Percentiles rank a stretch among this genome's conserved stretches.
These are phyloP conservation scores for Leptinotarsa texana DNA, from an alignment of 1,140 invertebrate species.

Conservation along the genomic window DNA sequence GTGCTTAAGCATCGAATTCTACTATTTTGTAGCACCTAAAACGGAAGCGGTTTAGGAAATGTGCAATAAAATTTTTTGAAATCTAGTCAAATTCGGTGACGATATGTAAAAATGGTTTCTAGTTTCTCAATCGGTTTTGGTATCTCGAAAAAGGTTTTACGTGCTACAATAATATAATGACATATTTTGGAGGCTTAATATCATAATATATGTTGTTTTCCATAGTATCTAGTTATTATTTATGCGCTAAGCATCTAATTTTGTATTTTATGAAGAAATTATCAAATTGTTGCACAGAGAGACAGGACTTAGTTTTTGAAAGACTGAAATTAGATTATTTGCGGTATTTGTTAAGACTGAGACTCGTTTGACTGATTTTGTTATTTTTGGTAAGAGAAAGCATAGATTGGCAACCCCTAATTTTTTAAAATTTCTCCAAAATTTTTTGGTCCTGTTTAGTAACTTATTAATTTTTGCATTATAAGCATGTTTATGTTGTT, in stretches of 20 bases:
- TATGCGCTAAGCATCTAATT: conserved; percentile 20
- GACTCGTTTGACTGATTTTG: conserved; percentile 50
- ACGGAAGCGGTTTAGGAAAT: conserved; percentile 12
- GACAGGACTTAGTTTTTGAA: conserved; percentile 52
- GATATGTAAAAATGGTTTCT: not conserved
- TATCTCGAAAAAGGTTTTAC: conserved; percentile 15
- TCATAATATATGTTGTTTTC: conserved; percentile 28
- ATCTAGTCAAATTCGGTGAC: not conserved
- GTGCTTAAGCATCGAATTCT: conserved; percentile 26
- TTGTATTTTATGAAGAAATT: conserved; percentile 32
- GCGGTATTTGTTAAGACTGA: conserved; percentile 53
- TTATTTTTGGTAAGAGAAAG: conserved; percentile 30
- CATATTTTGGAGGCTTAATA: conserved; percentile 26
- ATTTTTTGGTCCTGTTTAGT: conserved; percentile 52
- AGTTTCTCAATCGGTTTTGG: not conserved
- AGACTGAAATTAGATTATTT: conserved; percentile 51
- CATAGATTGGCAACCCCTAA: conserved; percentile 49
- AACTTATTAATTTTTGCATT: conserved; percentile 52
- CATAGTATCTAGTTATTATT: conserved; percentile 30
- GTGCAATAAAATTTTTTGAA: conserved; percentile 28
- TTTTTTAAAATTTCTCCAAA: conserved; percentile 28
- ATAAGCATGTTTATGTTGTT: conserved; percentile 55
- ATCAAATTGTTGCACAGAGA: conserved; percentile 48
- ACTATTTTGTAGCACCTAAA: conserved; percentile 24
- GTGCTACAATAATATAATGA: conserved; percentile 28